Conservation (phyloP, 1,140 invertebrate genomes). For the Trichogramma pretiosum region DNA sequence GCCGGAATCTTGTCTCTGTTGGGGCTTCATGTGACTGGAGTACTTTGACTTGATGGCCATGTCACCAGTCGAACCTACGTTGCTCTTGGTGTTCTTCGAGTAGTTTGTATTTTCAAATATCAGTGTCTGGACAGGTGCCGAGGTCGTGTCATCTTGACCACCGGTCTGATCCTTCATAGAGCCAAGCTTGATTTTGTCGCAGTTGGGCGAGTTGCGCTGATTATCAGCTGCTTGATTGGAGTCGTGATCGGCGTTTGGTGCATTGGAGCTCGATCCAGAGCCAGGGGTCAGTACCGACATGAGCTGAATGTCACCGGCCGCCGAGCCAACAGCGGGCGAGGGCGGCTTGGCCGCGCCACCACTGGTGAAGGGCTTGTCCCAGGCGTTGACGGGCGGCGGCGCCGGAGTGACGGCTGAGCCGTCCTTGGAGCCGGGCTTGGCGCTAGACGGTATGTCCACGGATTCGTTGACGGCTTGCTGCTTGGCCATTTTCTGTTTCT, state of each 20-base stretch:
- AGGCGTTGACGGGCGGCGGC: constrained; percentile 66
- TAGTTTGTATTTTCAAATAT: constrained; percentile 91
- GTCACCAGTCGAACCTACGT: constrained; percentile 26
- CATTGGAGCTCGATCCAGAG: constrained; percentile 9
- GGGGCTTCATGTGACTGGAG: constrained; percentile 41
- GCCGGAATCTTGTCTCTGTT: too few relatives aligned
- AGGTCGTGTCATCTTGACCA: constrained; percentile 57
- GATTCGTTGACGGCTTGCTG: constrained; percentile 27
- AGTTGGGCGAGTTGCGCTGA: constrained; percentile 47
- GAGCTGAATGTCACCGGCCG: constrained; percentile 34
- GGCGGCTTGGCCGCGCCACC: constrained; percentile 49
- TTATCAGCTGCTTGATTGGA: constrained; percentile 42
- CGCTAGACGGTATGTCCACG: constrained; percentile 39
- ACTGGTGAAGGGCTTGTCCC: constrained; percentile 73
- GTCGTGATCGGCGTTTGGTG: constrained; percentile 2
- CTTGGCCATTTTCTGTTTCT: constrained; percentile 60
- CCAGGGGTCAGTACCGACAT: constrained; percentile 27
- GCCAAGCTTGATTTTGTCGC: constrained; percentile 35
- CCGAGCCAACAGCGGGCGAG: constrained; percentile 31
- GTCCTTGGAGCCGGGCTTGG: constrained; percentile 35
- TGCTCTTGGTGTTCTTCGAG: constrained; percentile 45
- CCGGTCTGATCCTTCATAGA: constrained; percentile 48
- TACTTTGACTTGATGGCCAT: constrained; percentile 45
- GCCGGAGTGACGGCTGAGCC: constrained; percentile 49
- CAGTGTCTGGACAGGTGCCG: constrained; percentile 75